These are phyloP conservation scores for Acholoe squamosa DNA, from an alignment of 2,888 invertebrate genomes.

Conservation along the genomic window DNA sequence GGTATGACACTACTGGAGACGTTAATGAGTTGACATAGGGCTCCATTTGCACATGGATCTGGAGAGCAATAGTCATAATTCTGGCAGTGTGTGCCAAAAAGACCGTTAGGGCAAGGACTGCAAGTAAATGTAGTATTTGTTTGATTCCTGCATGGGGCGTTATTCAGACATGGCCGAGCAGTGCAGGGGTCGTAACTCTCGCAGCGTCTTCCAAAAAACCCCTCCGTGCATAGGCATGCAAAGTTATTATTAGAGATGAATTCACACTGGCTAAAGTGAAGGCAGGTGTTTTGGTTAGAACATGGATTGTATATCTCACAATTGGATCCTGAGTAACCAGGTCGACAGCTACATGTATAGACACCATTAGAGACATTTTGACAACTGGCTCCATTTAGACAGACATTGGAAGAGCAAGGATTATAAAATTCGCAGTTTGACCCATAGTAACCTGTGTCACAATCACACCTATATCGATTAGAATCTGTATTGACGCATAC, in stretches of 20 bases:
- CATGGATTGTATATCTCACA: slow-evolving; percentile 76
- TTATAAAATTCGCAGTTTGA: slow-evolving; percentile 84
- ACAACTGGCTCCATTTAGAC: slow-evolving; percentile 66
- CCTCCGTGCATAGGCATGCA: slow-evolving; percentile 67
- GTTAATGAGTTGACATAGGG: neutral
- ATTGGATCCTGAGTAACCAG: slow-evolving; percentile 70
- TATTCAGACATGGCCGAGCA: slow-evolving; percentile 70
- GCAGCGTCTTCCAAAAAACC: slow-evolving; percentile 69
- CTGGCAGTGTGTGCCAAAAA: slow-evolving; percentile 73
- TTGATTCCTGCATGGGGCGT: slow-evolving; percentile 67
- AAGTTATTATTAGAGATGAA: slow-evolving; percentile 62
- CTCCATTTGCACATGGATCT: slow-evolving; percentile 88
- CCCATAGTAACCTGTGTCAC: slow-evolving; percentile 75
- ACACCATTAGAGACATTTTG: slow-evolving; percentile 54
- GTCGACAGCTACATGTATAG: slow-evolving; percentile 64
- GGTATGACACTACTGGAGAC: neutral
- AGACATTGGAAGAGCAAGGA: slow-evolving; percentile 67
- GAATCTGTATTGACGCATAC: slow-evolving; percentile 72
- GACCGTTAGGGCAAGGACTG: slow-evolving; percentile 68
- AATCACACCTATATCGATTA: slow-evolving; percentile 75
- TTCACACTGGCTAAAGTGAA: slow-evolving; percentile 74
- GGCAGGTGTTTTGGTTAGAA: slow-evolving; percentile 69
- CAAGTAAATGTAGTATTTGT: slow-evolving; percentile 70
- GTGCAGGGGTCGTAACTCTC: slow-evolving; percentile 70
- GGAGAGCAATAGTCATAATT: slow-evolving; percentile 75